phyloP scores from a whole-genome alignment of 2,797 vertebrate genomes.

The Pseudomugil tenellus region DNA sequence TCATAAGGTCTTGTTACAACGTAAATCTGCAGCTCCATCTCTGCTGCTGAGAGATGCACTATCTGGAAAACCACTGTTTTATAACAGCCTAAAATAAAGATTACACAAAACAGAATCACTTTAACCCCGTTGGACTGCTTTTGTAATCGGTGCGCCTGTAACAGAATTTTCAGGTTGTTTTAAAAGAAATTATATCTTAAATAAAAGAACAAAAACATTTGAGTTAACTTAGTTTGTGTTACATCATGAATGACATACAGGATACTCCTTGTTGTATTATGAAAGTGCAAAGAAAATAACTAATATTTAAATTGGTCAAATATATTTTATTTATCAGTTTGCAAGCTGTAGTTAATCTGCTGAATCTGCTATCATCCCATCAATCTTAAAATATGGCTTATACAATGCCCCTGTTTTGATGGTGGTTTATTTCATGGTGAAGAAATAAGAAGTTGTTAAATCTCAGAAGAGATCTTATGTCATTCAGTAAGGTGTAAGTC shows the following conservation, averaged over 20 bases:
- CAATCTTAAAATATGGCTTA: not conserved
- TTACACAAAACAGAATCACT: not conserved
- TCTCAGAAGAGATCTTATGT: not conserved
- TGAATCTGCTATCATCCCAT: conserved; percentile 5
- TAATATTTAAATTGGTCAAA: no score
- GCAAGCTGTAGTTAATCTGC: not conserved
- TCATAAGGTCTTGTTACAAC: conserved; percentile 11
- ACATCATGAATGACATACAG: no score
- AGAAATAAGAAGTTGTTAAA: not conserved
- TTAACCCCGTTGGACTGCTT: not conserved
- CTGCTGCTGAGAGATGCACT: not conserved
- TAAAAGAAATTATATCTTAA: not conserved
- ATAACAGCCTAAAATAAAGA: not conserved
- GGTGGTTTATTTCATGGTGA: not conserved
- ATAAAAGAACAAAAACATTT: no score
- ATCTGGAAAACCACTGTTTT: conserved; percentile 6
- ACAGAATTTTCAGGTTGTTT: not conserved
- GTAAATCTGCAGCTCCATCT: not conserved
- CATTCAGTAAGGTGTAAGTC: not conserved
- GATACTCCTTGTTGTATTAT: no score
- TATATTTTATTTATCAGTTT: not conserved
- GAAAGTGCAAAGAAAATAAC: no score
- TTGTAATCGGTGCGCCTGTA: not conserved
- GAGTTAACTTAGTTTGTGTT: no score
- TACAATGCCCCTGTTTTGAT: conserved; percentile 25